A percentile compares a stretch with the other conserved stretches of the same genome.
These are phyloP conservation scores for Forbesichthys papilliferus DNA, from an alignment of 2,113 vertebrate species.

Conservation along the genomic window DNA sequence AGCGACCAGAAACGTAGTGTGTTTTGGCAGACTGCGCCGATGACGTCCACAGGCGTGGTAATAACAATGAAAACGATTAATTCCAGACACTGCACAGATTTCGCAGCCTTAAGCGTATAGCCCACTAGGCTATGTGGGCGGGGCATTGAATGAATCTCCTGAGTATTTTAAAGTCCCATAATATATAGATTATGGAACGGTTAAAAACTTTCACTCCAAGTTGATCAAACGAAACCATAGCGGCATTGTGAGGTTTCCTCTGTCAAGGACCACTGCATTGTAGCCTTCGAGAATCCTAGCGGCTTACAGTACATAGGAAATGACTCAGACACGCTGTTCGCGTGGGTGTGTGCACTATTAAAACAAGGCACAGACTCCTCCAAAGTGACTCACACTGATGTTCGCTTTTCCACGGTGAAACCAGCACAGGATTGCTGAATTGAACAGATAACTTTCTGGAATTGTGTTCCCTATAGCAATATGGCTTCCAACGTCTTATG, in stretches of 20 bases:
- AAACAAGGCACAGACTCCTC: conserved; percentile 76
- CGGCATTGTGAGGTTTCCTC: conserved; percentile 63
- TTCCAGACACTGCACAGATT: conserved; percentile 55
- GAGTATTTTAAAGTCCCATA: neutral
- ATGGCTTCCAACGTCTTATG: conserved; percentile 67
- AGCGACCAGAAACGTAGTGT: conserved; percentile 65
- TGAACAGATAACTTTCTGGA: conserved; percentile 69
- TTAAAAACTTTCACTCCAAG: conserved; percentile 23
- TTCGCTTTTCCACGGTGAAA: conserved; percentile 71
- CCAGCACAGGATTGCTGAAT: conserved; percentile 49
- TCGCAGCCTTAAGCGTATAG: neutral
- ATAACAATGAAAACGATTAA: conserved; percentile 75
- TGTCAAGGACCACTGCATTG: conserved; percentile 29
- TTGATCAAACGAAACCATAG: conserved; percentile 22
- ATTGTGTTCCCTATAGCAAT: conserved; percentile 44
- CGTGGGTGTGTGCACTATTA: conserved; percentile 80
- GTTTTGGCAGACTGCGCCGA: conserved; percentile 61
- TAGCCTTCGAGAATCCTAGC: conserved; percentile 56
- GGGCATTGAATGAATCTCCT: conserved; percentile 16
- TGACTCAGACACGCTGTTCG: conserved; percentile 77
- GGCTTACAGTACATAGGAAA: conserved; percentile 75
- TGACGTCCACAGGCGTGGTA: conserved; percentile 81
- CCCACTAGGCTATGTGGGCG: conserved; percentile 20
- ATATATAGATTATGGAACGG: neutral
- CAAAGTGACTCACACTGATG: conserved; percentile 77